Base-by-base conservation (phyloP, 2,113 vertebrate genomes). In the Clupea harengus region DNA sequence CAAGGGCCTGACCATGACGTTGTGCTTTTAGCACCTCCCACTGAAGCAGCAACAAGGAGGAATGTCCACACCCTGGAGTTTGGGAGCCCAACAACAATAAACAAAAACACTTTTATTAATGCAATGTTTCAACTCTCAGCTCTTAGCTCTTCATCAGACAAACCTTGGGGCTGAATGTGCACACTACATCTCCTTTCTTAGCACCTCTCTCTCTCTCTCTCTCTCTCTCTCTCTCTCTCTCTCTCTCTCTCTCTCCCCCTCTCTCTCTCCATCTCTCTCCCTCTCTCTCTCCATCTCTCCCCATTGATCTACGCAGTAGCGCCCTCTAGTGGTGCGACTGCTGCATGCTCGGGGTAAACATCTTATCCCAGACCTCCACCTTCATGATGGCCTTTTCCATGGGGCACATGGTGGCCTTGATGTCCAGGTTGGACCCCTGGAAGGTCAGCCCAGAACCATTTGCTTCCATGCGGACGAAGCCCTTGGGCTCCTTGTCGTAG, bases 361-460 rank as follows among this genome's bases (percentile, higher is more conserved):
- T 88, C 50, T 57, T 92, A 84, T 95, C 92, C 4, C 91, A 92
- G 46, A 94, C 0, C 87, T 94, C 94, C 52, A 94, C 3, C 47
- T 95, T 94, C 0, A 95, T 1, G 0, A 95, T 93, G 1, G 92
- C 90, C 25, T 3, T 83, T 84, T 92, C 92, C 32, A 89, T 88
- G 0, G 90, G 84, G 0, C 88, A 91, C 92, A 94, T 94, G 88
- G 87, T 91, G 18, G 85, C 91, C 84, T 91, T 91, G 39, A 93
- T 8, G 0, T 93, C 91, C 85, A 92, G 0, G 8, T 0, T 1
- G 0, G 0, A 32, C 0, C 87, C 87, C 0, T 4, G 0, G 88
- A 3, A 86, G 45, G 4, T 0, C 45, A 93, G 17, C 8, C 92
- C 92, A 0, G 89, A 90, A 13, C 92, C 92, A 4, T 91, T 0